Evolutionary conservation across 1,140 invertebrate species (phyloP).

Genomic region (Drosophila varians): DNA sequence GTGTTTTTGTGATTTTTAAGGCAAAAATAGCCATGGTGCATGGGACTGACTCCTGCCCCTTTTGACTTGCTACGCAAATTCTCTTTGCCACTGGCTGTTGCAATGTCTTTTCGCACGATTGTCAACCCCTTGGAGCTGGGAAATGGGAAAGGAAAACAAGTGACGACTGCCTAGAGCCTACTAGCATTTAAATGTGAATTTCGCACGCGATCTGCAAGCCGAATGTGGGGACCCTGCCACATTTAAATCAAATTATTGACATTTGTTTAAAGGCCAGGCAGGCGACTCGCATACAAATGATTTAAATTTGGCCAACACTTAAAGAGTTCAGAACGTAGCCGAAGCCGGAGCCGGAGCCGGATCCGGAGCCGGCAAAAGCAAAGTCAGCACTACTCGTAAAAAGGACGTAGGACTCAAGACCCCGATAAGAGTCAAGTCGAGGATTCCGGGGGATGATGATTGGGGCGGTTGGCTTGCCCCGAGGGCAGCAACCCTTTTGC

Average conservation of each 20-base stretch:
- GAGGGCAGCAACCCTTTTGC: slow-evolving; percentile 74
- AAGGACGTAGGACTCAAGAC: slow-evolving; percentile 39
- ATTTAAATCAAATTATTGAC: slow-evolving; percentile 83
- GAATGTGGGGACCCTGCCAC: slow-evolving; percentile 55
- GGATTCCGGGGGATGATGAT: slow-evolving; percentile 12
- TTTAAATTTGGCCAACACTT: slow-evolving; percentile 59
- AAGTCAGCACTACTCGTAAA: slow-evolving; percentile 67
- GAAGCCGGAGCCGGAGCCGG: too few species aligned
- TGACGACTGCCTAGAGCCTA: slow-evolving; percentile 52
- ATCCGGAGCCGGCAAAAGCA: slow-evolving; percentile 20
- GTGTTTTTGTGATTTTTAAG: slow-evolving; percentile 52
- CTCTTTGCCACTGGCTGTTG: slow-evolving; percentile 29
- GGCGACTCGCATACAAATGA: slow-evolving; percentile 73
- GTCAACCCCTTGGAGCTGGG: slow-evolving; percentile 52
- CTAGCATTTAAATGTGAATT: slow-evolving; percentile 77
- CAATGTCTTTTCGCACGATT: slow-evolving; percentile 75
- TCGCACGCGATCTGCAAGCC: slow-evolving; percentile 71
- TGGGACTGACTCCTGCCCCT: slow-evolving; percentile 44
- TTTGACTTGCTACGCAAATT: slow-evolving; percentile 72
- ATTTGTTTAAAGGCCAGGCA: slow-evolving; percentile 74
- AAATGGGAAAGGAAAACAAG: slow-evolving; percentile 57
- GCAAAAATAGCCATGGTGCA: slow-evolving; percentile 49
- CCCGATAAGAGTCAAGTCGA: slow-evolving; percentile 54
- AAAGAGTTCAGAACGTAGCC: slow-evolving; percentile 35
- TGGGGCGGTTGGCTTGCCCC: slow-evolving; percentile 24